Percentiles rank a stretch among this genome's conserved stretches.
phyloP scores from a whole-genome alignment of 1,140 invertebrate species.

The Battus philenor region DNA sequence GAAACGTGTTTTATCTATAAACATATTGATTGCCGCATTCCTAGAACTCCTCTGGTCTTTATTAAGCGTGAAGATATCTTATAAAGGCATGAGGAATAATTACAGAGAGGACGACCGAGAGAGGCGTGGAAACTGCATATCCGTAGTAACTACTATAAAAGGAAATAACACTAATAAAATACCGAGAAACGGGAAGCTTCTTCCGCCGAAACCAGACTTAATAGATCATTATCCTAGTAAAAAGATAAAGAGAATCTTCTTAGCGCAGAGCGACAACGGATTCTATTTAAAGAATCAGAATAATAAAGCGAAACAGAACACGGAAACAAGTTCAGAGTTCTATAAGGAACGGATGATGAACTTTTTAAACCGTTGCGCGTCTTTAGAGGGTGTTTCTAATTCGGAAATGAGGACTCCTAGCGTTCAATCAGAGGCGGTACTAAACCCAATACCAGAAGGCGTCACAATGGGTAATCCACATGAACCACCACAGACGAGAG shows the following conservation, averaged over 20 bases:
- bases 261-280: slow-evolving; percentile 69
- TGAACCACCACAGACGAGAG: slow-evolving; percentile 24
- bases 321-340: slow-evolving; percentile 69
- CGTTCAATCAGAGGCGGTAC: slow-evolving; percentile 45
- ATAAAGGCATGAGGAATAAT: slow-evolving; percentile 78
- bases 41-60: slow-evolving; percentile 78
- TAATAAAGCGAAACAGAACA: slow-evolving; percentile 54
- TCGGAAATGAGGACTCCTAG: slow-evolving; percentile 49
- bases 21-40: slow-evolving; percentile 78
- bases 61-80: slow-evolving; percentile 77
- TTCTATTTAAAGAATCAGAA: slow-evolving; percentile 73
- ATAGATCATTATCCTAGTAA: slow-evolving; percentile 74
- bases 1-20: slow-evolving; percentile 72
- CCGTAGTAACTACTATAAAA: slow-evolving; percentile 73
- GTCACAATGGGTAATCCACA: slow-evolving; percentile 27
- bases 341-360: slow-evolving; percentile 73
- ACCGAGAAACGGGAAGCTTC: slow-evolving; percentile 62
- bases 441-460: slow-evolving; percentile 52
- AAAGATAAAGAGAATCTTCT: slow-evolving; percentile 74
- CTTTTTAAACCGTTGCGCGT: slow-evolving; percentile 66
- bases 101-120: slow-evolving; percentile 75
- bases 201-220: slow-evolving; percentile 68
- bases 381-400: slow-evolving; percentile 49
- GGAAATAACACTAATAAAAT: slow-evolving; percentile 66
- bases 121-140: slow-evolving; percentile 62